Conservation (phyloP, 2,888 invertebrate species). For the Andrena chrysosceles region DNA sequence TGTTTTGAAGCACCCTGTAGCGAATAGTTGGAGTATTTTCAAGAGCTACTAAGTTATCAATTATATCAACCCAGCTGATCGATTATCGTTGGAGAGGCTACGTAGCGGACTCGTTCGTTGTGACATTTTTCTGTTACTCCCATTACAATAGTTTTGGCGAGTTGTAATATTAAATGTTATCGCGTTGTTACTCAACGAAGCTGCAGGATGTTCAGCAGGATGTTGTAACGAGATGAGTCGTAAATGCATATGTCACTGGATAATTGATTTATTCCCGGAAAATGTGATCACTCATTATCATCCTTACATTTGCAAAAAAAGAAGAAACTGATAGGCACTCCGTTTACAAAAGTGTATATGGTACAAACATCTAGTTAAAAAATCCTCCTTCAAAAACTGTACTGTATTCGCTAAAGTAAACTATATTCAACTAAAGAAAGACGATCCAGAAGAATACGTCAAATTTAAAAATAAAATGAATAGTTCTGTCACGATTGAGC, state of each 20-base stretch:
- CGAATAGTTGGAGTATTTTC: too few species aligned
- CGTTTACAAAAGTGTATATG: too few species aligned
- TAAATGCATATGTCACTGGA: background rate
- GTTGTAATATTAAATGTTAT: background rate
- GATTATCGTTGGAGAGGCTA: constrained; percentile 39
- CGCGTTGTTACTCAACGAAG: background rate
- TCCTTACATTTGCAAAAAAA: background rate
- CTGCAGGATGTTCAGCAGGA: background rate
- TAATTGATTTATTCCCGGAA: too few species aligned
- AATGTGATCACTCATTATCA: background rate
- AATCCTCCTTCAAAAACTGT: too few species aligned
- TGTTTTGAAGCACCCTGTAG: too few species aligned
- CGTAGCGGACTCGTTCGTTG: background rate
- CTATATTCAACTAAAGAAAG: too few species aligned
- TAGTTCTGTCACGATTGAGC: too few species aligned
- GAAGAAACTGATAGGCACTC: background rate
- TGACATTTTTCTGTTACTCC: background rate
- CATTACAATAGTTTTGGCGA: background rate
- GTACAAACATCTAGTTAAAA: too few species aligned
- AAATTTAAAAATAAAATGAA: too few species aligned
- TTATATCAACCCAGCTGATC: constrained; percentile 31
- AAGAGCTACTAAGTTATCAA: constrained; percentile 29
- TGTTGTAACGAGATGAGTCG: background rate
- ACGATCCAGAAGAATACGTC: too few species aligned
- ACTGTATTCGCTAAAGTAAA: too few species aligned